Percentiles rank a stretch among this genome's conserved stretches.
Conservation (phyloP, 2,113 vertebrate species). For the Colaptes auratus region DNA sequence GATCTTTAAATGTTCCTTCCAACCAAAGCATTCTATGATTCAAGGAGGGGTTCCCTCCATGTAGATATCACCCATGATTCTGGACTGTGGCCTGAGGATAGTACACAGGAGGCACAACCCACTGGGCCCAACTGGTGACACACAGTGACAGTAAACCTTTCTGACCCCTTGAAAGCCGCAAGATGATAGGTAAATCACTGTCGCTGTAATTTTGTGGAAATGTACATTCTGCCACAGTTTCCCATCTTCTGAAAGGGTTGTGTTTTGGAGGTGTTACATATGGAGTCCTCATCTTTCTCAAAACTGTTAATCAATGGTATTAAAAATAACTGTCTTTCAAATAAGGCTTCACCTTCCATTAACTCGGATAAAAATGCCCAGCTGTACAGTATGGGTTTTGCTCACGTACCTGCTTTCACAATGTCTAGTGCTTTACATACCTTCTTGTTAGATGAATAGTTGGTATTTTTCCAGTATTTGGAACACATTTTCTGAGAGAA, state of each 20-base stretch:
- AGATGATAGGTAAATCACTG: fast-evolving
- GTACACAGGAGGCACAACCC: fast-evolving
- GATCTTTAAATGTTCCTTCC: too few species aligned
- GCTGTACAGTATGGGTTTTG: neutral
- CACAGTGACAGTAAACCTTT: fast-evolving
- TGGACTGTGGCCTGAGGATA: fast-evolving
- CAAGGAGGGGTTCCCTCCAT: fast-evolving
- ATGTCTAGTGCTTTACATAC: neutral
- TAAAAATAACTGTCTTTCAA: neutral
- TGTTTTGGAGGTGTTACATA: fast-evolving
- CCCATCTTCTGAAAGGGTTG: fast-evolving
- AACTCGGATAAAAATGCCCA: neutral
- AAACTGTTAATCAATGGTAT: neutral
- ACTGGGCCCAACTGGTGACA: fast-evolving
- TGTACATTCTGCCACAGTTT: fast-evolving
- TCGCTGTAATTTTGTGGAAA: fast-evolving
- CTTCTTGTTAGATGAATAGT: neutral
- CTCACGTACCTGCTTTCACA: neutral
- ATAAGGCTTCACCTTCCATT: neutral
- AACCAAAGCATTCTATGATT: too few species aligned
- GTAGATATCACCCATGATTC: fast-evolving
- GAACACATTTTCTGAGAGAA: neutral
- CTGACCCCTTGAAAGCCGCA: neutral
- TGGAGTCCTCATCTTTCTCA: neutral
- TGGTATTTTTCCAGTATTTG: neutral